Percentiles rank a stretch among this genome's conserved stretches.
These are phyloP conservation scores for Phymatocera aterrima DNA, from an alignment of 2,888 invertebrate species.

Conservation along the genomic window DNA sequence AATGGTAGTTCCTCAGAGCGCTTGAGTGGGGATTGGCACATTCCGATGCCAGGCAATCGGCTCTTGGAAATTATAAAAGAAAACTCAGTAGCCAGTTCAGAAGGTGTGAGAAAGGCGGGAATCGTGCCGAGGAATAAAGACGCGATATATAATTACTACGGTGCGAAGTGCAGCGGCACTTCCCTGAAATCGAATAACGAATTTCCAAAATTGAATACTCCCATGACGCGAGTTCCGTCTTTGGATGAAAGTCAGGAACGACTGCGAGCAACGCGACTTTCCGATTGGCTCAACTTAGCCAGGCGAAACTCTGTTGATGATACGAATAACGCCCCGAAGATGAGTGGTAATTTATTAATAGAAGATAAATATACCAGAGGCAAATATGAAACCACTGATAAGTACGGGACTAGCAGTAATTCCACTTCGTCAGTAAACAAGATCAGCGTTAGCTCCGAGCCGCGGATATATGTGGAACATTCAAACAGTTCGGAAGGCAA, in stretches of 20 bases:
- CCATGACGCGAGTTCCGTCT: conserved; percentile 9
- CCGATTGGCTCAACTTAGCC: conserved; percentile 71
- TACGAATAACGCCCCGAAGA: conserved; percentile 41
- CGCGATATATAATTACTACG: conserved; percentile 47
- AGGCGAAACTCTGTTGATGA: conserved; percentile 56
- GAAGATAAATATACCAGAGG: conserved; percentile 46
- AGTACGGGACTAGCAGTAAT: conserved; percentile 5
- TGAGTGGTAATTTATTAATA: conserved; percentile 49
- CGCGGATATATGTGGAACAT: background rate
- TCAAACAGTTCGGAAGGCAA: conserved; percentile 42
- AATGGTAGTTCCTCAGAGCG: conserved; percentile 29
- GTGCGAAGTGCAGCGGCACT: conserved; percentile 21
- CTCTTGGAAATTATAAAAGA: conserved; percentile 67
- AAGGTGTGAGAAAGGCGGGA: background rate
- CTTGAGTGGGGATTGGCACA: conserved; percentile 49
- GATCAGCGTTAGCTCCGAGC: background rate
- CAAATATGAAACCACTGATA: conserved; percentile 48
- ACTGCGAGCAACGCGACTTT: conserved; percentile 66
- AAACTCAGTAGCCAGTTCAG: conserved; percentile 55
- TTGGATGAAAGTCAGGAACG: conserved; percentile 60
- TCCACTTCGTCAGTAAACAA: conserved; percentile 31
- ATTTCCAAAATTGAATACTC: background rate
- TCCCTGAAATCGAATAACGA: background rate
- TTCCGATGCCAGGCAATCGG: conserved; percentile 55
- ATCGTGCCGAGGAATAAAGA: conserved; percentile 37